Base-by-base conservation (phyloP, 2,888 invertebrate genomes). In the Xanthorhoe spadicearia region DNA sequence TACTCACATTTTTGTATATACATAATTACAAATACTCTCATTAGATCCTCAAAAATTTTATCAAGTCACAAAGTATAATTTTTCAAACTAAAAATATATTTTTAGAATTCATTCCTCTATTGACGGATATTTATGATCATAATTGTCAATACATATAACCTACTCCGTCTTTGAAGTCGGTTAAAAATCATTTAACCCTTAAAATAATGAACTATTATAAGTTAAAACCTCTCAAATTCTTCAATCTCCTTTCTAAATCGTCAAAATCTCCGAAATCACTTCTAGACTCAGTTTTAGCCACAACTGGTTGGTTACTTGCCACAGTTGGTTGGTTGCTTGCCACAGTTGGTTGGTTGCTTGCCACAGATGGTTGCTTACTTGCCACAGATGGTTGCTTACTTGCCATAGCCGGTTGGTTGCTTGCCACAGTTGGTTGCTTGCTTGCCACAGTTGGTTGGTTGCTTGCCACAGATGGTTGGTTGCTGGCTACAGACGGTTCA, bases 161-260 rank as follows among this genome's bases (percentile, higher is more conserved):
- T 38, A 0, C 10, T 10, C 6, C 2, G 2, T 8, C 1, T 35
- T 9, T 38, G 8, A 9, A 38, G 10, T 10, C 9, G 8, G 8
- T 10, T 8, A 4, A 35, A n/a, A 4, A 32, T 43, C 6, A 17
- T 13, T 48, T 48, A 15, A 1, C 8, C 17, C 8, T 17, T 17
- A 17, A 4, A 3, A 8, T 13, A 15, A 48, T 48, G 8, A 48
- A 48, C 13, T 76, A 84, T 85, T 86, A 87, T 83, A 81, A 85
- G 60, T 89, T 83, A 55, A 86, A 85, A 0, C 88, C 87, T 57
- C 91, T 77, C 0, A 91, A 69, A 48, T 87, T 87, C 53, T 82
- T 80, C 0, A 91, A 78, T 46, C 91, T 76, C 59, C 80, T 73
- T 71, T 92, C 85, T 10, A 90, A 68, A 56, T 88, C 87, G 0